Conservation (phyloP, 2,113 vertebrate genomes). For the Labrus mixtus region DNA sequence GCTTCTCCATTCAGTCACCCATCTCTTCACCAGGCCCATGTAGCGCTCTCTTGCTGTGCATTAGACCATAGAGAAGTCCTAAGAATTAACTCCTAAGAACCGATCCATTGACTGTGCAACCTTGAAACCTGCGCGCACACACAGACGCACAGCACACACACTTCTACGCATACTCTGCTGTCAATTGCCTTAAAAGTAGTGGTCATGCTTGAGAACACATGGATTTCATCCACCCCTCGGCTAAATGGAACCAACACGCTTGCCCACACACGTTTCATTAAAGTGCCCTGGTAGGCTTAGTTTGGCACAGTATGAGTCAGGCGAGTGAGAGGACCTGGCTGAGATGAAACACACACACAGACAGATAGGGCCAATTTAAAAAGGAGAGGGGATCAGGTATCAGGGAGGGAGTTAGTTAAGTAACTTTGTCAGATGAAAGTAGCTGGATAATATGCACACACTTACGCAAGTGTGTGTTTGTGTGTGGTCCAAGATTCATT, state of each 20-base stretch:
- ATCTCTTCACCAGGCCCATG: constrained; percentile 35
- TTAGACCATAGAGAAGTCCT: constrained; percentile 53
- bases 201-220: constrained; percentile 72
- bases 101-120: constrained; percentile 64
- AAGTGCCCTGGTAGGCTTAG: constrained; percentile 51
- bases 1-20: constrained; percentile 51
- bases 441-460: constrained; percentile 35
- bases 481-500: constrained; percentile 33
- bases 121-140: constrained; percentile 33
- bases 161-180: neutral
- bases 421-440: constrained; percentile 48
- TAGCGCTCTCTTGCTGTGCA: constrained; percentile 45
- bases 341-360: constrained; percentile 23
- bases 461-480: constrained; percentile 17
- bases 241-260: constrained; percentile 70
- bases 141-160: constrained; percentile 25
- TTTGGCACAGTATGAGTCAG: constrained; percentile 57
- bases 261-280: constrained; percentile 69
- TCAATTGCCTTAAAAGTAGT: constrained; percentile 69
- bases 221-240: constrained; percentile 56
- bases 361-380: constrained; percentile 39
- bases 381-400: constrained; percentile 24
- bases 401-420: constrained; percentile 44
- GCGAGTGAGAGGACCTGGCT: constrained; percentile 45
- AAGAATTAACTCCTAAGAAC: constrained; percentile 55